A percentile compares a stretch with the other conserved stretches of the same genome.
Conservation (phyloP, 2,797 vertebrate genomes). For the Tolypeutes matacus region DNA sequence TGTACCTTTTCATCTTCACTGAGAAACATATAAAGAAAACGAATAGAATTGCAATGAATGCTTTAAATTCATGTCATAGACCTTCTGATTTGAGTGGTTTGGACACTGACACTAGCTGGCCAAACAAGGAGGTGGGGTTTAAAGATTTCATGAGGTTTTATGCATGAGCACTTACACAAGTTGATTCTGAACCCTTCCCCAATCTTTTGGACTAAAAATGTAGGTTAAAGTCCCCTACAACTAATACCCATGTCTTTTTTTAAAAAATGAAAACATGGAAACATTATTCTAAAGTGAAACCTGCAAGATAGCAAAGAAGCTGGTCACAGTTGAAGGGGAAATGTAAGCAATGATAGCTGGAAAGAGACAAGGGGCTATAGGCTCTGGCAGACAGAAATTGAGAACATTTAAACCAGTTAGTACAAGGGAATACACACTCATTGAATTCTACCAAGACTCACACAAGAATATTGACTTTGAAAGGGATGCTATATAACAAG, state of each 20-base stretch:
- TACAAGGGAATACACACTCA: background rate
- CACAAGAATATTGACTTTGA: background rate
- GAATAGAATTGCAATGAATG: background rate
- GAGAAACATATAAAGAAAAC: conserved; percentile 45
- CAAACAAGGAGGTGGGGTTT: background rate
- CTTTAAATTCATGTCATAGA: background rate
- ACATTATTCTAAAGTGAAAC: background rate
- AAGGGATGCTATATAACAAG: background rate
- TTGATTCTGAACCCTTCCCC: background rate
- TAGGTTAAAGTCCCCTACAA: background rate
- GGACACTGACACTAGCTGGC: background rate
- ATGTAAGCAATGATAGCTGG: background rate
- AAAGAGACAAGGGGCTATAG: background rate
- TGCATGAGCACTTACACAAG: background rate
- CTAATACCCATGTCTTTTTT: background rate
- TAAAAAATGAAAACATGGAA: background rate
- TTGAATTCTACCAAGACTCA: background rate
- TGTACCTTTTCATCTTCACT: background rate
- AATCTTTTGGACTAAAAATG: background rate
- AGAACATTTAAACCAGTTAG: background rate
- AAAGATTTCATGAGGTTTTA: background rate
- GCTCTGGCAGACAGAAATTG: background rate
- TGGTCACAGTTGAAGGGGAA: background rate
- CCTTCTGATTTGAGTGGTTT: background rate
- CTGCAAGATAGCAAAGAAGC: background rate